Conservation (phyloP, 2,797 vertebrate species). For the Rhinella marina region DNA sequence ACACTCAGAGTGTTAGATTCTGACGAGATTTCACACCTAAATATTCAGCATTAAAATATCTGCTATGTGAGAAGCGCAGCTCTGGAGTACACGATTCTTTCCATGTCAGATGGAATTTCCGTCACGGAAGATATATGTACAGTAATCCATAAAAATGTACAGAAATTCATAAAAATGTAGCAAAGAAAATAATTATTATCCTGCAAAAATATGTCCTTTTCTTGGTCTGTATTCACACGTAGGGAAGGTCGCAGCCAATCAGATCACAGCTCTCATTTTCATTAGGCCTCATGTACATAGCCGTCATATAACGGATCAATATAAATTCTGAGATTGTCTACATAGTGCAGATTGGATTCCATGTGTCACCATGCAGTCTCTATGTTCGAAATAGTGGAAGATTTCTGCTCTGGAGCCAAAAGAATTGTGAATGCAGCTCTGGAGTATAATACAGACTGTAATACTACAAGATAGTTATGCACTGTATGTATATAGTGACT, state of each 20-base stretch:
- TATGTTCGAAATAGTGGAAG: no score
- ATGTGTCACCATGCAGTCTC: no score
- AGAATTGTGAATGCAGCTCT: neutral
- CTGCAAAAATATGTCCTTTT: neutral
- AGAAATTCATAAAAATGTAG: neutral
- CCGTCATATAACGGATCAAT: no score
- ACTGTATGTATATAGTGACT: neutral
- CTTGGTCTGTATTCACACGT: neutral
- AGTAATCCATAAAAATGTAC: neutral
- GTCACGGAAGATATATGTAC: neutral
- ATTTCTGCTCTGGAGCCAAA: neutral
- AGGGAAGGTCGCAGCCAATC: neutral
- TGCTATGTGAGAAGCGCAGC: neutral
- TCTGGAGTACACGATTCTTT: neutral
- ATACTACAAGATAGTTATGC: neutral
- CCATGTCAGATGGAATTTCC: neutral
- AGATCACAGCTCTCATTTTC: neutral
- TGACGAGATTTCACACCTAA: constrained; percentile 15
- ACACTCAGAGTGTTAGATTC: neutral
- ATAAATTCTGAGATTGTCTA: no score
- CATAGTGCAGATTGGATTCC: no score
- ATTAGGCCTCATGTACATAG: neutral
- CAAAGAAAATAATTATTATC: neutral
- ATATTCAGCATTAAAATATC: constrained; percentile 21
- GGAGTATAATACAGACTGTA: neutral